These are phyloP conservation scores for Gobio occitaniae DNA, from an alignment of 2,797 vertebrate genomes.

Conservation along the genomic window DNA sequence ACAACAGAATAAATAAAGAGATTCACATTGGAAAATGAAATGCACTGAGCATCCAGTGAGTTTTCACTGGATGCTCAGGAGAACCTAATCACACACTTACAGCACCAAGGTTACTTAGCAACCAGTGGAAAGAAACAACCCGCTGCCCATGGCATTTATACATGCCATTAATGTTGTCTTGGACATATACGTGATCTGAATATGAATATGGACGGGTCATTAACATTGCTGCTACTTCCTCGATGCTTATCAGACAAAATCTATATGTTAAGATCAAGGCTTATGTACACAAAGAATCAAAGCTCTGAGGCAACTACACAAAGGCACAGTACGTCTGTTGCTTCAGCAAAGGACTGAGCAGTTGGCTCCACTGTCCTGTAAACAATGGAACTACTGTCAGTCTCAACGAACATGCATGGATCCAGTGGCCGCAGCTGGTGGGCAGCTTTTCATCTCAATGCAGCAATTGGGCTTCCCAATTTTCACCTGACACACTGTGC, in stretches of 20 bases:
- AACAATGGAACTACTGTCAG: constrained; percentile 50
- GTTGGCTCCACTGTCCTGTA: constrained; percentile 45
- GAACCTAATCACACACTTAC: constrained; percentile 68
- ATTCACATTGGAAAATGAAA: constrained; percentile 56
- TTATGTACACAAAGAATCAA: background rate
- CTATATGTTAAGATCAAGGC: background rate
- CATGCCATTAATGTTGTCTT: constrained; percentile 66
- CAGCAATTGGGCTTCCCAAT: constrained; percentile 54
- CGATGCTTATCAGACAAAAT: constrained; percentile 2
- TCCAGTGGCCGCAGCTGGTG: constrained; percentile 61
- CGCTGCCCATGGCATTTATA: constrained; percentile 66
- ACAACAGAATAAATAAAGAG: constrained; percentile 52
- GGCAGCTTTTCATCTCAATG: constrained; percentile 58
- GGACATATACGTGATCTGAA: constrained; percentile 61
- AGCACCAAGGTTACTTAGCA: constrained; percentile 68
- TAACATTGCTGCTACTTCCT: constrained; percentile 19
- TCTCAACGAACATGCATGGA: constrained; percentile 51
- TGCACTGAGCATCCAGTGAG: constrained; percentile 60
- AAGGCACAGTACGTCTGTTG: background rate
- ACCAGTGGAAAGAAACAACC: constrained; percentile 66
- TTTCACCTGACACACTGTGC: constrained; percentile 60
- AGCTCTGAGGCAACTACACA: background rate
- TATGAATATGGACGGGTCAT: constrained; percentile 45
- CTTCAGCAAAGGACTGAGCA: background rate
- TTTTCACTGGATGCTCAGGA: constrained; percentile 62